phyloP scores from a whole-genome alignment of 64 coral and sea anemone genomes.

The Trachythela sp. region DNA sequence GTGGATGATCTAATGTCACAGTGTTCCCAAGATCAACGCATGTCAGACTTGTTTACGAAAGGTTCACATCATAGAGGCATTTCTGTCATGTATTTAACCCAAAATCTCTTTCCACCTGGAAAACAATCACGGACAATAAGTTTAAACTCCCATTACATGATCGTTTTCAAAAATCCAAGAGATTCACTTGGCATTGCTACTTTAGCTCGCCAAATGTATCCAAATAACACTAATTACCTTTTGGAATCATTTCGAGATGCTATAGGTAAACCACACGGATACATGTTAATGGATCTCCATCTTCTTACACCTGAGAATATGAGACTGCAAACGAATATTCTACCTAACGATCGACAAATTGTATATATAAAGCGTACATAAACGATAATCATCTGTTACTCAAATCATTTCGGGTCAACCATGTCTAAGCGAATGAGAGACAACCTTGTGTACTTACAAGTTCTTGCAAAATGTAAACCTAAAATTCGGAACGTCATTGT shows the following conservation, averaged over 20 bases:
- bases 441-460: neutral
- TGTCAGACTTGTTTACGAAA: no score
- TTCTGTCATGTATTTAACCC: no score
- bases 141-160: slow-evolving; percentile 3
- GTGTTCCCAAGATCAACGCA: no score
- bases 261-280: neutral
- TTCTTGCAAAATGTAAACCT: slow-evolving; percentile 4
- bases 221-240: neutral
- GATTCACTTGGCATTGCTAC: neutral
- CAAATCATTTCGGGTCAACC: neutral
- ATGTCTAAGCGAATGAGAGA: neutral
- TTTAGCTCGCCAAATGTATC: neutral
- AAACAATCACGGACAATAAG: no score
- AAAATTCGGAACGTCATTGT: slow-evolving; percentile 21
- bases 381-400: no score
- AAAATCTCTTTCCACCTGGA: no score
- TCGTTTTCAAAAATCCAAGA: neutral
- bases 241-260: neutral
- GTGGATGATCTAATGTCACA: no score
- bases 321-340: neutral
- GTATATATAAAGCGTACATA: neutral
- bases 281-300: neutral
- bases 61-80: no score
- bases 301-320: neutral
- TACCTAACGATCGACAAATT: neutral